Conservation (phyloP, 2,797 vertebrate species). For the Hozukius guyotensis region DNA sequence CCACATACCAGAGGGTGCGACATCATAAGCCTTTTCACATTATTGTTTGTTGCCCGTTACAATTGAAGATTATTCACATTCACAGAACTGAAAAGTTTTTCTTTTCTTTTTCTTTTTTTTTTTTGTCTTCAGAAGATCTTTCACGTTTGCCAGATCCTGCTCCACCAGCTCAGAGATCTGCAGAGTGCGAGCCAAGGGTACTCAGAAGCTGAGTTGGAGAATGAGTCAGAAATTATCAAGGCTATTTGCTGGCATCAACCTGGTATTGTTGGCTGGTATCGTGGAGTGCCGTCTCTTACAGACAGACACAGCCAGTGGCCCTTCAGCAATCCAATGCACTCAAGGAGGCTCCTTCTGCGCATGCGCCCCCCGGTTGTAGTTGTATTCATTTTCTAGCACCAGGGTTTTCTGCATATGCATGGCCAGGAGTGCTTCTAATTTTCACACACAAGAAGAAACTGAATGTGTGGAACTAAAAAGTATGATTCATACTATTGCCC, state of each 20-base stretch:
- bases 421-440: background rate
- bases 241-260: slow-evolving; percentile 3
- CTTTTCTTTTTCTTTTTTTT: background rate
- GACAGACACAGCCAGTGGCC: background rate
- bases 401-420: background rate
- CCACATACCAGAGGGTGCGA: background rate
- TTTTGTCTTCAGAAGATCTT: background rate
- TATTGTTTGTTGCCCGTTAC: background rate
- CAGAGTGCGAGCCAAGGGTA: background rate
- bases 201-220: background rate
- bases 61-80: background rate
- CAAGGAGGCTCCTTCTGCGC: background rate
- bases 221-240: background rate
- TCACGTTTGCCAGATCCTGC: slow-evolving; percentile 11
- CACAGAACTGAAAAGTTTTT: background rate
- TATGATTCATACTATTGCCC: background rate
- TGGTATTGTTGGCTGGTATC: background rate
- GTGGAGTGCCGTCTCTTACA: background rate
- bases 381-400: background rate
- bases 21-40: background rate
- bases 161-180: background rate
- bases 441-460: background rate
- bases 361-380: background rate
- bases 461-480: background rate
- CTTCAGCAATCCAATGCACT: background rate